phyloP scores from a whole-genome alignment of 2,888 invertebrate species.

The Drosophila atripex region DNA sequence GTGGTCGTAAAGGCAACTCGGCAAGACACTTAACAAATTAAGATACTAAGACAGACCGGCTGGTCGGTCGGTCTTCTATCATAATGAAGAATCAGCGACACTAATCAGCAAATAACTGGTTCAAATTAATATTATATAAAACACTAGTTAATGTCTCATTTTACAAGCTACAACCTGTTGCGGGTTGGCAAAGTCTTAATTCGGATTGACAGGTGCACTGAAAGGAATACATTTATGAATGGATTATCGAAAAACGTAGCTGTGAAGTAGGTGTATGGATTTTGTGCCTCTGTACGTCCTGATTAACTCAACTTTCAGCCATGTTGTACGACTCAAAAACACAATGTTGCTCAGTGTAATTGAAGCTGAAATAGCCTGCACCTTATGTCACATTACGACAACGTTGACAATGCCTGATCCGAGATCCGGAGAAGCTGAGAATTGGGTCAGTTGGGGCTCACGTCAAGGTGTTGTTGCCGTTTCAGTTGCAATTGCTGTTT shows the following conservation, averaged over 20 bases:
- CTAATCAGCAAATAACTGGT: slow-evolving; percentile 32
- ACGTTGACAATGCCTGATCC: slow-evolving; percentile 44
- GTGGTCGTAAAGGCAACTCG: slow-evolving; percentile 14
- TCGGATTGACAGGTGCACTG: neutral
- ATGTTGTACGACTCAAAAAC: slow-evolving; percentile 16
- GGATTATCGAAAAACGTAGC: neutral
- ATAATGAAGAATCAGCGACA: slow-evolving; percentile 34
- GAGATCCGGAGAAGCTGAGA: slow-evolving; percentile 42
- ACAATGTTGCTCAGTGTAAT: slow-evolving; percentile 62
- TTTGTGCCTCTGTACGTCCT: slow-evolving; percentile 13
- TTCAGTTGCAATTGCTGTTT: slow-evolving; percentile 13
- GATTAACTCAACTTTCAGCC: slow-evolving; percentile 13
- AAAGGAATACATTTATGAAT: neutral
- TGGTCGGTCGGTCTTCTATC: slow-evolving; percentile 23
- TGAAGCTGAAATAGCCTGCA: slow-evolving; percentile 53
- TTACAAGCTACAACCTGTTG: slow-evolving; percentile 3
- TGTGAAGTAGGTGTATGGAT: neutral
- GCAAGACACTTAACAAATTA: slow-evolving; percentile 69
- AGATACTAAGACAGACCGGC: slow-evolving; percentile 53
- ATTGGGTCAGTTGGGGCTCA: slow-evolving; percentile 58
- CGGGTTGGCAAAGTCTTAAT: neutral
- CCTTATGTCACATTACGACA: slow-evolving; percentile 78
- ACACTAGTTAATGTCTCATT: slow-evolving; percentile 2
- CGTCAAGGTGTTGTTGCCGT: slow-evolving; percentile 61
- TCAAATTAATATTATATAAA: slow-evolving; percentile 2